These are phyloP conservation scores for Lasioglossum marginatum DNA, from an alignment of 2,888 invertebrate genomes.

Conservation along the genomic window DNA sequence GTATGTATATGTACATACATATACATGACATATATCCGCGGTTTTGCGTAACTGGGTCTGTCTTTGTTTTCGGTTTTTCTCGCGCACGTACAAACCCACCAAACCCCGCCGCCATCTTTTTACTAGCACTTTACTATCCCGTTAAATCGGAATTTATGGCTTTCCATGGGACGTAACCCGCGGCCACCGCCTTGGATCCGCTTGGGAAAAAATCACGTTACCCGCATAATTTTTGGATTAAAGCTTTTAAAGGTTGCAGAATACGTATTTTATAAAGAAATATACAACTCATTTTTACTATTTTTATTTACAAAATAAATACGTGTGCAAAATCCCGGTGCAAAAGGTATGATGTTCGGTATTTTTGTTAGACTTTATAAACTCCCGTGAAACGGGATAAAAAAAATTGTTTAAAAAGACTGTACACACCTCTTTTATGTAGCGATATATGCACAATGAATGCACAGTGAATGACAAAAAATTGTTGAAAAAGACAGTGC, in stretches of 20 bases:
- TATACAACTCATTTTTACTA: background rate
- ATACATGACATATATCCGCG: background rate
- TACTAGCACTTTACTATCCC: constrained; percentile 26
- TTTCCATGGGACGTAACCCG: constrained; percentile 1
- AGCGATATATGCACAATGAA: background rate
- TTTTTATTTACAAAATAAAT: background rate
- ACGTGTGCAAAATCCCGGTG: background rate
- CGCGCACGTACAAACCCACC: constrained; percentile 2
- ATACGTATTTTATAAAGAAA: background rate
- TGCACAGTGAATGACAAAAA: background rate
- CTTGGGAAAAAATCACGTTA: background rate
- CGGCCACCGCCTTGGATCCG: background rate
- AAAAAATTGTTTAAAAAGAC: background rate
- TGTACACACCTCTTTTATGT: background rate
- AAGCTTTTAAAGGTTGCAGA: no score
- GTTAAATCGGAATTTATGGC: constrained; percentile 49
- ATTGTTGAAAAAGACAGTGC: background rate
- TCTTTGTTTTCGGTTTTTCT: background rate
- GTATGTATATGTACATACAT: background rate
- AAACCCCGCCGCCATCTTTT: constrained; percentile 22
- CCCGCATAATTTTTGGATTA: background rate
- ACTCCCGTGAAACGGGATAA: background rate
- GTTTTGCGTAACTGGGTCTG: background rate
- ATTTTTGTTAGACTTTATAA: background rate
- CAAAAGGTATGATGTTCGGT: background rate